Base-by-base conservation (phyloP, 2,113 vertebrate genomes). In the Coptodon bakossiorum region DNA sequence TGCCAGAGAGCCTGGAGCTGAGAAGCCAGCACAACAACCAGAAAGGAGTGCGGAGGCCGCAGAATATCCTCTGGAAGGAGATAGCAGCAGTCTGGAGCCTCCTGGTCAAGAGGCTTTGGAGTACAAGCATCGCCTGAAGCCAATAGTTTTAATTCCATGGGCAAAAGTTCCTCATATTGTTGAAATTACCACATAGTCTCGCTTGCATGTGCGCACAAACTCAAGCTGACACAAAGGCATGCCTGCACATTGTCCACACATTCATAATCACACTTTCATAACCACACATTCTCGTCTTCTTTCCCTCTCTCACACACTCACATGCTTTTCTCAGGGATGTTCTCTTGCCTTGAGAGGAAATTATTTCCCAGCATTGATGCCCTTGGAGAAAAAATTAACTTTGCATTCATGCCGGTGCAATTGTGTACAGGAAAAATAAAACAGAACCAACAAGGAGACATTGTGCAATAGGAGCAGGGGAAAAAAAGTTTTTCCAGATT, bases 231-330 rank as follows among this genome's bases (percentile, higher is more conserved):
- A 91, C 87, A 85, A 89, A 92, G 87, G 82, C 90, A 93, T 91
- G 92, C 86, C 89, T 94, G 93, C 91, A 94, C 93, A 95, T 94
- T 87, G 94, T 94, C 90, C 91, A 81, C 80, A 92, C 89, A 91
- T 85, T 94, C 82, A 93, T 90, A 93, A 93, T 94, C 87, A 89
- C 91, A 93, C 90, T 91, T 93, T 90, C 85, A 91, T 82, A 91
- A 93, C 92, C 94, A 56, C 89, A 93, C 48, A 80, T 83, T 87
- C 88, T 80, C 80, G 53, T 84, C 31, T 43, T 66, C 61, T 73
- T 34, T 13, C 40, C 34, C 34, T 59, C 50, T 78, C 52, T 90
- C 53, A 79, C 86, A 87, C 22, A 82, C 82, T 82, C 53, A 19
- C 79, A 73, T 9, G 22, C 31, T 92, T 86, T 83, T 78, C 80